These are phyloP conservation scores for Oxytorus armatus DNA, from an alignment of 2,888 invertebrate genomes.

Conservation along the genomic window DNA sequence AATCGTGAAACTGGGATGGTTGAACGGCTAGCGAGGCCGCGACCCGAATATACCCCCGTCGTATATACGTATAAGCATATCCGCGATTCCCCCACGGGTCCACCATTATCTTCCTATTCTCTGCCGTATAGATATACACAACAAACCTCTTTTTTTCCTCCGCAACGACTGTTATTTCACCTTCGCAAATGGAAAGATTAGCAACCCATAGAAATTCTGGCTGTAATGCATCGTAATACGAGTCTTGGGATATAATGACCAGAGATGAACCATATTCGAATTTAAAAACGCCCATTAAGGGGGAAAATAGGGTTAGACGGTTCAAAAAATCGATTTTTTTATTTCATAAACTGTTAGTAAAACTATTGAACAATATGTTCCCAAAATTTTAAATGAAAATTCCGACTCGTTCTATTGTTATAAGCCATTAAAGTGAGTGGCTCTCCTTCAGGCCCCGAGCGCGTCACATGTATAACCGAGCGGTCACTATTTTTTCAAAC, in stretches of 20 bases:
- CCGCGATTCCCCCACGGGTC: constrained; percentile 49
- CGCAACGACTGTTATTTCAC: constrained; percentile 55
- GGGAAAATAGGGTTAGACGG: no score
- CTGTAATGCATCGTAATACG: constrained; percentile 10
- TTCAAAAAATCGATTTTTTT: no score
- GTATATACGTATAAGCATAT: constrained; percentile 17
- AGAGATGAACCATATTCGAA: not conserved
- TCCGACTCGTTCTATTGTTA: no score
- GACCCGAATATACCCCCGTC: constrained; percentile 55
- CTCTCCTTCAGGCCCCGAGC: no score
- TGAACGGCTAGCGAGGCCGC: constrained; percentile 51
- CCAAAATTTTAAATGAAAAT: no score
- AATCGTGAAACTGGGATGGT: constrained; percentile 67
- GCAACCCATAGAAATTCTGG: constrained; percentile 34
- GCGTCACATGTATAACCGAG: no score
- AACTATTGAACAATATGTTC: no score
- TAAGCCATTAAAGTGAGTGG: no score
- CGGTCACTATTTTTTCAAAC: no score
- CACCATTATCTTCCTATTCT: constrained; percentile 58
- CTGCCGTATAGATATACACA: constrained; percentile 44
- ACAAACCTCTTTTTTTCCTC: constrained; percentile 29
- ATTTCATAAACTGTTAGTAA: no score
- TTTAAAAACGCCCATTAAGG: not conserved
- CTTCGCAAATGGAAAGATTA: constrained; percentile 54
- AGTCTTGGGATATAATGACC: constrained; percentile 11